Percentiles rank a stretch among this genome's conserved stretches.
These are phyloP conservation scores for Diadromus collaris DNA, from an alignment of 2,888 invertebrate genomes.

Conservation along the genomic window DNA sequence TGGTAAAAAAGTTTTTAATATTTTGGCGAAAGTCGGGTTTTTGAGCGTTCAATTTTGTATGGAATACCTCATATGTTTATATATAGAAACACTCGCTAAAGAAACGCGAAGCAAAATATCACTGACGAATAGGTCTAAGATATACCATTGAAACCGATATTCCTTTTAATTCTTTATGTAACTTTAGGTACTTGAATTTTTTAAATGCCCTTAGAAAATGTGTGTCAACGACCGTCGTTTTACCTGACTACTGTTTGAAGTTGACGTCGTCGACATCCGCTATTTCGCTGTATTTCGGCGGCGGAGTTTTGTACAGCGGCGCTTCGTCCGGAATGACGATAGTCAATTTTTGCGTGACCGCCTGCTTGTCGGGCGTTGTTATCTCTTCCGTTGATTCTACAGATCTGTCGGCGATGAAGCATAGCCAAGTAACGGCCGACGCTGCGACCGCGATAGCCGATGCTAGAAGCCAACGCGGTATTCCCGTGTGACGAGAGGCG, in stretches of 20 bases:
- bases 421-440: constrained; percentile 70
- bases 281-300: constrained; percentile 71
- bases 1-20: no score
- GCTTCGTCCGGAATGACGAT: constrained; percentile 72
- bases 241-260: constrained; percentile 52
- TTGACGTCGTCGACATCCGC: constrained; percentile 53
- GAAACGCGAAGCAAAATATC: constrained; percentile 50
- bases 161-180: constrained; percentile 1
- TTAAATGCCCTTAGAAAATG: constrained; percentile 57
- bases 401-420: constrained; percentile 66
- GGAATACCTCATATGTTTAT: neutral
- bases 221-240: constrained; percentile 29
- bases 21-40: no score
- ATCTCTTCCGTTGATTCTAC: constrained; percentile 65
- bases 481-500: constrained; percentile 67
- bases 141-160: constrained; percentile 5
- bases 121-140: constrained; percentile 30
- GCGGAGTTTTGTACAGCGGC: constrained; percentile 70
- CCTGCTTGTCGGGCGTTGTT: constrained; percentile 46
- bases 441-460: constrained; percentile 67
- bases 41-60: no score
- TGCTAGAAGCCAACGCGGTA: constrained; percentile 72
- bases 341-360: constrained; percentile 62
- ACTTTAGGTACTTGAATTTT: constrained; percentile 53
- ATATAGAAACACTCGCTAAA: constrained; percentile 17